A percentile compares a stretch with the other conserved stretches of the same genome.
Evolutionary conservation across 92 coral and sea anemone species (phyloP).

Genomic region (Palythoa caribaeorum): DNA sequence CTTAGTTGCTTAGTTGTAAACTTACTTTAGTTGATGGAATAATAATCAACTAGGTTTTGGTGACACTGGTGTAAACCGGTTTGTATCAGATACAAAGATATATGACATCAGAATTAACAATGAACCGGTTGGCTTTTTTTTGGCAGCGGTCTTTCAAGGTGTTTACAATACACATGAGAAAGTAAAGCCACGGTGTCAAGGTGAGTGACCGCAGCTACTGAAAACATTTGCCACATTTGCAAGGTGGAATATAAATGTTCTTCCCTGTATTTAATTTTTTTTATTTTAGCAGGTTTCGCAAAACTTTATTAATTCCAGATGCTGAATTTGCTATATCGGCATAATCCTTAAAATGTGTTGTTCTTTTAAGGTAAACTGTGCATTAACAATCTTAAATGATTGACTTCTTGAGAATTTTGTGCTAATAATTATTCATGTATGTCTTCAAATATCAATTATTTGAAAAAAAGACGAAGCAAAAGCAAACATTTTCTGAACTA

Average conservation of each 20-base stretch:
- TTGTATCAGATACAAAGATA: not conserved
- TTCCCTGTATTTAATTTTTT: not conserved
- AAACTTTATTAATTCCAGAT: not conserved
- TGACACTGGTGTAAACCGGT: not conserved
- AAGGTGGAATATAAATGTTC: not conserved
- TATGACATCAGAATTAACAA: not conserved
- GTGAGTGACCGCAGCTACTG: not conserved
- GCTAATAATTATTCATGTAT: constrained; percentile 1
- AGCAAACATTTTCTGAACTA: not conserved
- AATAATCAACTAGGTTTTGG: not conserved
- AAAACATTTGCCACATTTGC: not conserved
- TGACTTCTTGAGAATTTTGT: not conserved
- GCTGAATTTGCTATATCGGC: not conserved
- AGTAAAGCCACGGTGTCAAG: not conserved
- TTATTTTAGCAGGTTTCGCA: not conserved
- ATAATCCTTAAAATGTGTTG: not conserved
- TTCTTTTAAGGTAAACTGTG: no score
- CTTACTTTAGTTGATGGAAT: not conserved
- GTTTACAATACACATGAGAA: not conserved
- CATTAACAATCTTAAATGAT: not conserved
- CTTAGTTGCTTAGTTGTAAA: not conserved
- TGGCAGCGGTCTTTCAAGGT: not conserved
- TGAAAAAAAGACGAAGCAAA: not conserved
- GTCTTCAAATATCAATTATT: constrained; percentile 19
- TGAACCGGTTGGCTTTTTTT: not conserved